phyloP scores from a whole-genome alignment of 2,113 vertebrate species.

The Dromas ardeola region DNA sequence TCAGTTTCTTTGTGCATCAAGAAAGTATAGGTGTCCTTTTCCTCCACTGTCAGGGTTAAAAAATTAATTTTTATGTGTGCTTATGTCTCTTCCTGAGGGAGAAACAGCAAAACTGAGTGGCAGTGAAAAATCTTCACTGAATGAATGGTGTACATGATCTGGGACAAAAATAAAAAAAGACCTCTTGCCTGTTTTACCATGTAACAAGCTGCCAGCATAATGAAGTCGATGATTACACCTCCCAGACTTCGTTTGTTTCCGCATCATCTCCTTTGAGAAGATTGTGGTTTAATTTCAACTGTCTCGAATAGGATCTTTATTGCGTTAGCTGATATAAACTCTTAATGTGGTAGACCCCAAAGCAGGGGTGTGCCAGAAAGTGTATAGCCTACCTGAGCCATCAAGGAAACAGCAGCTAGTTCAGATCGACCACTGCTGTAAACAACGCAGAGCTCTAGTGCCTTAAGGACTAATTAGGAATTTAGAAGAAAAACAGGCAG shows the following conservation, averaged over 20 bases:
- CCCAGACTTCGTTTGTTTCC: background rate
- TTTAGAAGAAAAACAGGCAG: constrained; percentile 11
- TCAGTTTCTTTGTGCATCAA: background rate
- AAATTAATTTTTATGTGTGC: background rate
- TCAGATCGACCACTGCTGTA: background rate
- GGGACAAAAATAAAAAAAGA: background rate
- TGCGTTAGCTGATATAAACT: background rate
- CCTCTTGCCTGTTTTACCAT: background rate
- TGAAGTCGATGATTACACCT: background rate
- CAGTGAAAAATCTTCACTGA: background rate
- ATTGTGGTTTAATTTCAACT: background rate
- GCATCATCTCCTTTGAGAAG: background rate
- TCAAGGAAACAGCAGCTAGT: background rate
- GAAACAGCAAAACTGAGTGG: background rate
- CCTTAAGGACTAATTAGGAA: background rate
- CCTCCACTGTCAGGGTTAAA: background rate
- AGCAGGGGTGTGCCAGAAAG: background rate
- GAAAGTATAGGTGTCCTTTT: background rate
- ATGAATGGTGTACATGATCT: background rate
- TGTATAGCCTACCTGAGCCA: background rate
- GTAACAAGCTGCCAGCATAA: background rate
- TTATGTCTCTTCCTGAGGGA: background rate
- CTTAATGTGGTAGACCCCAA: background rate
- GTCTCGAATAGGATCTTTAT: background rate
- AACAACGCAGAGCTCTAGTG: background rate